Evolutionary conservation across 2,888 invertebrate genomes (phyloP), one percentile per base, ranked within the genome.

Genomic region (Drosophila maculinotata): DNA sequence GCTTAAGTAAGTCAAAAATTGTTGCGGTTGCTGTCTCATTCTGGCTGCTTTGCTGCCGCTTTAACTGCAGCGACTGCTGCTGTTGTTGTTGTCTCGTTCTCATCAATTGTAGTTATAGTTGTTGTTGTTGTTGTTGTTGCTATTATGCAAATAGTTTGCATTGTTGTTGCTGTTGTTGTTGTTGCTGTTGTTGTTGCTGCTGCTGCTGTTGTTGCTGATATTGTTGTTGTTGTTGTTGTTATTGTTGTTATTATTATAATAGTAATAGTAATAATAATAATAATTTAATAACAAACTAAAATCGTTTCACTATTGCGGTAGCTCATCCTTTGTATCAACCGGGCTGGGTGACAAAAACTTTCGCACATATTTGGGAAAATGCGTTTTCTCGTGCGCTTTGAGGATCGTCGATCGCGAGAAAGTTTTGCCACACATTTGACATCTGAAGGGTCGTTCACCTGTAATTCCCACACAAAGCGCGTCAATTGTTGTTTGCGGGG

Each of bases 311-410:
- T 95, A 95, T 92, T 95, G 95, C 87, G 95, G 95, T 90, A 95
- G 94, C 91, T 96, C 96, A 92, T 96, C 96, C 91, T 95, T 95
- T 65, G 95, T 95, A 91, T 96, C 96, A 85, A 96, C 94, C 78
- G 96, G 96, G 91, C 95, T 96, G 78, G 97, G 96, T 87, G 97
- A 97, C 84, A 97, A 93, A 93, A 96, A 97, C 93, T 97, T 97
- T 88, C 97, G 94, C 90, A 96, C 96, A 92, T 96, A 97, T 92
- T 97, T 97, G 78, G 97, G 97, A 92, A 96, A 97, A 92, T 97
- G 97, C 71, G 97, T 97, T 92, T 97, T 97, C 92, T 97, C 97
- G 92, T 97, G 97, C 83, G 97, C 97, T 92, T 97, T 97, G 82
- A 97, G 92, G 91, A 97, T 97, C 74, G 97, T 97, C 81, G 97